A percentile compares a stretch with the other conserved stretches of the same genome.
These are phyloP conservation scores for Ricordea florida DNA, from an alignment of 92 coral and sea anemone species.

Conservation along the genomic window DNA sequence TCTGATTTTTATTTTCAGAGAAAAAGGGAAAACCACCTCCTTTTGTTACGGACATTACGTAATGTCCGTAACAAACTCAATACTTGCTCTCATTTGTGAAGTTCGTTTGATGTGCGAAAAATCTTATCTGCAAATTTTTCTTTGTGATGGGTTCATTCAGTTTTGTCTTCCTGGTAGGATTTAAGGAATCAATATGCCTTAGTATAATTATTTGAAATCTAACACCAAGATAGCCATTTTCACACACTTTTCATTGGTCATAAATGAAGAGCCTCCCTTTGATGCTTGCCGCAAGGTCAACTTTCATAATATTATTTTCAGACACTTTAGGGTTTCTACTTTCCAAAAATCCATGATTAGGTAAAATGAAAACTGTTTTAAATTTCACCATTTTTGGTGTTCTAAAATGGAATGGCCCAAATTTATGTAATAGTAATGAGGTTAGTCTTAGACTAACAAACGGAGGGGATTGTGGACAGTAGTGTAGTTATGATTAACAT, in stretches of 20 bases:
- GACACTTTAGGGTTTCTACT: background rate
- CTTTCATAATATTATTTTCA: background rate
- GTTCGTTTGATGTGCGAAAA: background rate
- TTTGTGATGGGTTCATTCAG: background rate
- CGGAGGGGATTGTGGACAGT: too few relatives aligned
- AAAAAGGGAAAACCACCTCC: background rate
- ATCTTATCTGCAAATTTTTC: background rate
- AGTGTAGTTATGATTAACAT: too few relatives aligned
- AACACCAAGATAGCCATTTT: background rate
- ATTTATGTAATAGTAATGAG: too few relatives aligned
- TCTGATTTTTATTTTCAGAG: background rate
- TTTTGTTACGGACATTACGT: background rate
- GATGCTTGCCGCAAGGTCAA: background rate
- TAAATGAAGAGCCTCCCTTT: conserved; percentile 2
- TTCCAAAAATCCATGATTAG: background rate
- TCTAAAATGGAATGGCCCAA: background rate
- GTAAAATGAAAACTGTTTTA: background rate
- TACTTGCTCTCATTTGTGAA: background rate
- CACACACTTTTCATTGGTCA: conserved; percentile 3
- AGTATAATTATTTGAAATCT: too few relatives aligned
- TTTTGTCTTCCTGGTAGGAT: background rate
- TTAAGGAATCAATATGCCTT: too few relatives aligned
- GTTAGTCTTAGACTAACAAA: too few relatives aligned
- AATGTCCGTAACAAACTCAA: background rate
- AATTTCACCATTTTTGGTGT: background rate